These are phyloP conservation scores for Choreutis nemorana DNA, from an alignment of 2,888 invertebrate genomes.

Conservation along the genomic window DNA sequence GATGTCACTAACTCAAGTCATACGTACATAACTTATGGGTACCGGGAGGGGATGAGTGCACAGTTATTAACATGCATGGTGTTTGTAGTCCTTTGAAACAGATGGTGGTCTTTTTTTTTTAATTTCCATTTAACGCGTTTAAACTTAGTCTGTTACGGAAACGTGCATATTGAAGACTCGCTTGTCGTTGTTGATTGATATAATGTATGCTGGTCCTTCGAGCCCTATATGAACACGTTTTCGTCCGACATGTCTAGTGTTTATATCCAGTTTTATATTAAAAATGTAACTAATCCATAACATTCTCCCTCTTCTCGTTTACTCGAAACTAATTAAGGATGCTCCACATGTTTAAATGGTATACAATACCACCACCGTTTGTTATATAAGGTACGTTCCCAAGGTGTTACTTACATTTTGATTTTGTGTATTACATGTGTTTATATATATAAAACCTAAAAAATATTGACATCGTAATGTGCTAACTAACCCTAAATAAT, in stretches of 20 bases:
- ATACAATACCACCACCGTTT: constrained; percentile 59
- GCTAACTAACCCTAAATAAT: constrained; percentile 34
- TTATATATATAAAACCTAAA: constrained; percentile 33
- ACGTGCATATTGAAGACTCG: constrained; percentile 16
- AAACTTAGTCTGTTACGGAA: constrained; percentile 28
- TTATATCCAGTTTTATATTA: constrained; percentile 31
- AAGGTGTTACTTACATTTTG: constrained; percentile 45
- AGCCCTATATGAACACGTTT: constrained; percentile 24
- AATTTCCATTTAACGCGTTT: constrained; percentile 27
- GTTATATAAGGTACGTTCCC: constrained; percentile 60
- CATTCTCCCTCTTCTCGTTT: constrained; percentile 64
- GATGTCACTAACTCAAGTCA: constrained; percentile 33
- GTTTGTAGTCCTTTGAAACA: constrained; percentile 46
- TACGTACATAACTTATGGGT: constrained; percentile 19
- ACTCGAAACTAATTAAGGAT: constrained; percentile 65
- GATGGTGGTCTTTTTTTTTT: constrained; percentile 43
- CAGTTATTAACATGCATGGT: constrained; percentile 50
- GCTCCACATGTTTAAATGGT: constrained; percentile 62
- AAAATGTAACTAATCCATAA: constrained; percentile 64
- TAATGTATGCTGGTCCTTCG: constrained; percentile 9
- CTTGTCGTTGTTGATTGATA: background rate
- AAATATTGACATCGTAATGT: constrained; percentile 30
- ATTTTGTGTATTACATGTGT: constrained; percentile 54
- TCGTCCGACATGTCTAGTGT: constrained; percentile 28
- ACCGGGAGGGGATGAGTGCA: constrained; percentile 32